Evolutionary conservation across 2,797 vertebrate genomes (phyloP).

Genomic region (Eulemur coronatus): DNA sequence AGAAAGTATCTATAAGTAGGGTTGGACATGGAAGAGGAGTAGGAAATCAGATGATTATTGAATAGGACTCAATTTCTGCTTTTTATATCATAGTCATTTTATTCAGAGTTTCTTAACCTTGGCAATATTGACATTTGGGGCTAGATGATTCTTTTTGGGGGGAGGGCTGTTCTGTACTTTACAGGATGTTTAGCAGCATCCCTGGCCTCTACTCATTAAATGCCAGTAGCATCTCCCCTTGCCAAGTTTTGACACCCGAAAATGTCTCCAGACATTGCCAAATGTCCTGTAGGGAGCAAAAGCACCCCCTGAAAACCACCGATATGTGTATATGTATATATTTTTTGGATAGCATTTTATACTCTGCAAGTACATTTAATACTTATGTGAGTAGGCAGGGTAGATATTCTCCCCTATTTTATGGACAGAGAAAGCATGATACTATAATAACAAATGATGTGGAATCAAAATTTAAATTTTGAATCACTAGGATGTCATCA

Average conservation of each 20-base stretch:
- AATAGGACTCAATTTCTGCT: background rate
- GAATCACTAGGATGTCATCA: background rate
- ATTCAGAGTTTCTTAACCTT: background rate
- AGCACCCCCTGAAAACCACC: background rate
- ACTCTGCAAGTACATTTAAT: conserved; percentile 19
- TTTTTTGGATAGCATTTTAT: background rate
- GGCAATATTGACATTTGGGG: background rate
- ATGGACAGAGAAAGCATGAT: background rate
- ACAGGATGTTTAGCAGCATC: background rate
- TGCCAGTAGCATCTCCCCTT: background rate
- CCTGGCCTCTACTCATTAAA: background rate
- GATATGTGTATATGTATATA: background rate
- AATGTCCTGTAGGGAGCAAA: background rate
- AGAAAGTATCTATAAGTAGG: background rate
- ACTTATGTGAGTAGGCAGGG: background rate
- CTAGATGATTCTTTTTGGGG: background rate
- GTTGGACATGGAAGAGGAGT: background rate
- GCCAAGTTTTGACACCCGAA: background rate
- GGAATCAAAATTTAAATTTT: conserved; percentile 38
- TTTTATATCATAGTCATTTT: background rate
- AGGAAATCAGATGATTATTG: background rate
- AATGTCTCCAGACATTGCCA: background rate
- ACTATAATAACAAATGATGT: background rate
- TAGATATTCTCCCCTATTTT: background rate
- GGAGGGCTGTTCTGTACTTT: background rate